Percentiles rank a stretch among this genome's conserved stretches.
Conservation (phyloP, 2,113 vertebrate genomes). For the Pyrgilauda ruficollis region DNA sequence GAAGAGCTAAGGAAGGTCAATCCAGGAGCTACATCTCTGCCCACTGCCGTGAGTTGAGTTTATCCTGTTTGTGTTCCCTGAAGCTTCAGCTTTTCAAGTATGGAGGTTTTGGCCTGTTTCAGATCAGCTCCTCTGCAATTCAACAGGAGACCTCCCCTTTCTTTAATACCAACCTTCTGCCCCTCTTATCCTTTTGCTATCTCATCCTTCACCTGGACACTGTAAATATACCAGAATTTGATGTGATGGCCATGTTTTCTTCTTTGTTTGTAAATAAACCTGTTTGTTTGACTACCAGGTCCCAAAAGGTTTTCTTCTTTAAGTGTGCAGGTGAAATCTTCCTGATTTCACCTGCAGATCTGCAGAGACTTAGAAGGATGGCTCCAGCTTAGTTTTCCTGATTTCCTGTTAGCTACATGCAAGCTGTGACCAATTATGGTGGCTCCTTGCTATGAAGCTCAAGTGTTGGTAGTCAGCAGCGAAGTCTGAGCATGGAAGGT, state of each 20-base stretch:
- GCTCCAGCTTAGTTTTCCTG: background rate
- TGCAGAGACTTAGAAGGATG: background rate
- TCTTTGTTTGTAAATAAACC: constrained; percentile 62
- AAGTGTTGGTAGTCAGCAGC: background rate
- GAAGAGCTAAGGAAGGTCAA: background rate
- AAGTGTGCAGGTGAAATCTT: background rate
- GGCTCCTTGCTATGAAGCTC: background rate
- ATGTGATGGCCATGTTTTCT: background rate
- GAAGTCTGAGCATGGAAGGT: background rate
- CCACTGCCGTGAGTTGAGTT: background rate
- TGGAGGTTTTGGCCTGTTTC: background rate
- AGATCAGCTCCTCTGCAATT: background rate
- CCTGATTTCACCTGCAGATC: background rate
- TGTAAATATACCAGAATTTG: constrained; percentile 47
- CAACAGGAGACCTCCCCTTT: background rate
- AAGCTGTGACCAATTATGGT: background rate
- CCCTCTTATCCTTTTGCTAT: background rate
- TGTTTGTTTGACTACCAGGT: background rate
- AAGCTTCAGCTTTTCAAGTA: background rate
- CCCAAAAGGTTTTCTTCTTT: background rate
- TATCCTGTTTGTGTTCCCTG: background rate
- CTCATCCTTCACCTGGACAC: background rate
- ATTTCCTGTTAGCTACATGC: background rate
- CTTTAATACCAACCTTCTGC: background rate
- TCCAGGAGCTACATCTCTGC: background rate